These are phyloP conservation scores for Thamnophis elegans DNA, from an alignment of 2,797 vertebrate species.

Conservation along the genomic window DNA sequence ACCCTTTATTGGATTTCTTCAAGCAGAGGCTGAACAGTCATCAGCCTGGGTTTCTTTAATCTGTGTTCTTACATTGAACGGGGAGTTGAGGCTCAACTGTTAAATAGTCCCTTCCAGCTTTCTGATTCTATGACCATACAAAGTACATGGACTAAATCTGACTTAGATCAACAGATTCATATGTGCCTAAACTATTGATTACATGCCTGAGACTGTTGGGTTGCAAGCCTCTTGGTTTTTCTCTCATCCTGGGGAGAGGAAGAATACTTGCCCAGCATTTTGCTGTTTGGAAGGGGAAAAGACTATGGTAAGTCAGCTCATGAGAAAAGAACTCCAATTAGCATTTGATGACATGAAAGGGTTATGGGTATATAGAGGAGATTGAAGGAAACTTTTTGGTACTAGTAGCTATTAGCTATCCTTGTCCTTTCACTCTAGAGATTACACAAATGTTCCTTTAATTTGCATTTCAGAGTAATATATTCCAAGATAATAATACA, in stretches of 20 bases:
- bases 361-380: slow-evolving; percentile 7
- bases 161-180: not conserved
- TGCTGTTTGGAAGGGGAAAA: not conserved
- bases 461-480: slow-evolving; percentile 65
- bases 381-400: slow-evolving; percentile 36
- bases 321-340: slow-evolving; percentile 15
- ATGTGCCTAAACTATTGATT: not conserved
- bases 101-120: not conserved
- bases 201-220: not conserved
- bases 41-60: not conserved
- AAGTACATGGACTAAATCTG: not conserved
- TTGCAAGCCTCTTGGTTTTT: not conserved
- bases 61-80: not conserved
- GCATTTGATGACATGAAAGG: slow-evolving; percentile 24
- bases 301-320: not conserved
- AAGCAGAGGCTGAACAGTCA: not conserved
- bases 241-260: not conserved
- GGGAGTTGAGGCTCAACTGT: not conserved
- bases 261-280: not conserved
- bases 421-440: slow-evolving; percentile 56
- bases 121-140: not conserved
- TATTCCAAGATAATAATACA: slow-evolving; percentile 49
- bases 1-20: not conserved
- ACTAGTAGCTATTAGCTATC: slow-evolving; percentile 37
- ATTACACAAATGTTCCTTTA: slow-evolving; percentile 22